A percentile compares a stretch with the other conserved stretches of the same genome.
Conservation (phyloP, 37 sponge, comb jelly and placozoan species). For the Amphimedon queenslandica region DNA sequence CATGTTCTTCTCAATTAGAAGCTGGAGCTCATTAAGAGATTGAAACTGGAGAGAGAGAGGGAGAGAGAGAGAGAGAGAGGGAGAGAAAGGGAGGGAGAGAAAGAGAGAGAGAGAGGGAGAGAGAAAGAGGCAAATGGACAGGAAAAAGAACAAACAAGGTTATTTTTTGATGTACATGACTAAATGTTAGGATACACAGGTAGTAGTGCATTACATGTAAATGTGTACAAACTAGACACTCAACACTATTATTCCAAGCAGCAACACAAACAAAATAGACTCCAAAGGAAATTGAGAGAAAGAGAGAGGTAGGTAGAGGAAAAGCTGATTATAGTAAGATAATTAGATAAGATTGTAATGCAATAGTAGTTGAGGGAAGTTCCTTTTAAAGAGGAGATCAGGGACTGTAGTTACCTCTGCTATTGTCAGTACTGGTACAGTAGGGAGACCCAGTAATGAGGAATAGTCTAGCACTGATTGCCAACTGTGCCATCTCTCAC, state of each 20-base stretch:
- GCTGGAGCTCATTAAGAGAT: background rate
- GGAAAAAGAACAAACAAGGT: background rate
- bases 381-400: no score
- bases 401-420: no score
- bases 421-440: constrained; percentile 54
- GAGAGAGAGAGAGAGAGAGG: background rate
- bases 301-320: no score
- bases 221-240: background rate
- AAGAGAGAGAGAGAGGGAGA: no score
- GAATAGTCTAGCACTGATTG: constrained; percentile 58
- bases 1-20: constrained; percentile 5
- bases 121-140: background rate
- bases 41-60: constrained; percentile 2
- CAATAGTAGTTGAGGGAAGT: no score
- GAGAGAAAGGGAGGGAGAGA: background rate
- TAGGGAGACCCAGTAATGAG: constrained; percentile 42
- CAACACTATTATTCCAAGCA: no score
- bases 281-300: no score
- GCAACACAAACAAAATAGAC: no score
- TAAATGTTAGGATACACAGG: background rate
- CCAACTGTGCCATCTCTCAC: constrained; percentile 59
- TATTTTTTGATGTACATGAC: background rate
- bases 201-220: background rate
- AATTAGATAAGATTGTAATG: no score
- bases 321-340: no score